Percentiles rank a stretch among this genome's conserved stretches.
phyloP scores from a whole-genome alignment of 2,113 vertebrate genomes.

The Myotis brandtii region DNA sequence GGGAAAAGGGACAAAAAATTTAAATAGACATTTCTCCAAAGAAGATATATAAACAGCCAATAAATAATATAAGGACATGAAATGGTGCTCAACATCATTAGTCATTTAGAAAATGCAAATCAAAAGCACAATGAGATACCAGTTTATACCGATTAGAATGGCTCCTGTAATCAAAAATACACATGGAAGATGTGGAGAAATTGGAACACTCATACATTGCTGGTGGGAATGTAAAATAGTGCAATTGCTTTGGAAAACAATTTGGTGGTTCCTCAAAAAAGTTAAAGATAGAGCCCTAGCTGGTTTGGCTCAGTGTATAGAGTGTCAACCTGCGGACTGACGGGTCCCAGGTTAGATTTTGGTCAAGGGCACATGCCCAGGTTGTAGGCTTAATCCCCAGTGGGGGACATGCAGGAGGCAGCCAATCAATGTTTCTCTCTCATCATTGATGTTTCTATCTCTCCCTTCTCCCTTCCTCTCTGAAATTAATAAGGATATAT shows the following conservation, averaged over 20 bases:
- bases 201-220: neutral
- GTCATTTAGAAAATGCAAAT: constrained; percentile 25
- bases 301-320: no score
- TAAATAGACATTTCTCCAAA: constrained; percentile 43
- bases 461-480: no score
- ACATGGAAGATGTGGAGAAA: constrained; percentile 9
- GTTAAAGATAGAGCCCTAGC: neutral
- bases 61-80: neutral
- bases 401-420: no score
- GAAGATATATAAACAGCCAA: neutral
- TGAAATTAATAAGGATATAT: no score
- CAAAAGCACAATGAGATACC: neutral
- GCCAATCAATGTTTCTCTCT: no score
- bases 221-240: constrained; percentile 19
- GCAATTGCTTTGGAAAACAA: constrained; percentile 13
- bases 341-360: no score
- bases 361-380: no score
- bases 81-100: constrained; percentile 11
- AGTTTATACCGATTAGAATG: constrained; percentile 5
- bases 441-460: no score
- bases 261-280: constrained; percentile 19
- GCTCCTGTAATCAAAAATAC: neutral
- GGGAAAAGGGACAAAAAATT: neutral
- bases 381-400: no score
- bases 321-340: no score